Evolutionary conservation across 2,113 vertebrate species (phyloP).

Genomic region (Tyrannus savana): DNA sequence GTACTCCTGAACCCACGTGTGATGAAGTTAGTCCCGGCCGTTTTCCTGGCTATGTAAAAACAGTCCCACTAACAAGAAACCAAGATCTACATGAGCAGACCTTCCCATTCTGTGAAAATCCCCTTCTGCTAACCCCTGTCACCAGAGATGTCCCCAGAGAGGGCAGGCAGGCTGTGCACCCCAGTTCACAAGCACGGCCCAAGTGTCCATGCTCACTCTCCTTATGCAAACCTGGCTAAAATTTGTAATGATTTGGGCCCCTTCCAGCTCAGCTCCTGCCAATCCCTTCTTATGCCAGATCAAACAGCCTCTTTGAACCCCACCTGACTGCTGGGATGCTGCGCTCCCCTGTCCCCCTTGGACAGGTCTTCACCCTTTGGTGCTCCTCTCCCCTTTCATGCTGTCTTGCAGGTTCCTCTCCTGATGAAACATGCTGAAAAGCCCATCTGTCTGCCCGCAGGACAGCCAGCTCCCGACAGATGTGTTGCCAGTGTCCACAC

Average conservation of each 20-base stretch:
- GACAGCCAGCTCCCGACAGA: slow-evolving; percentile 1
- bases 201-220: neutral
- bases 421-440: neutral
- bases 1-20: neutral
- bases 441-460: slow-evolving; percentile 5
- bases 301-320: neutral
- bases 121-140: neutral
- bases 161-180: neutral
- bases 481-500: neutral
- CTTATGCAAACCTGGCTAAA: neutral
- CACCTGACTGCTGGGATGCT: neutral
- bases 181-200: neutral
- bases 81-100: neutral
- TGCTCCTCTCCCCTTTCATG: neutral
- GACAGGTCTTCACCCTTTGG: neutral
- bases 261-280: neutral
- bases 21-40: neutral
- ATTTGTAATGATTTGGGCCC: neutral
- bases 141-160: neutral
- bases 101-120: neutral
- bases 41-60: neutral
- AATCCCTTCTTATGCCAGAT: neutral
- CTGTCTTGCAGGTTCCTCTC: neutral
- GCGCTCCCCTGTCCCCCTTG: neutral
- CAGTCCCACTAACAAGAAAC: neutral